Conservation (phyloP, 2,113 vertebrate species). For the Neopipo cinnamomea region DNA sequence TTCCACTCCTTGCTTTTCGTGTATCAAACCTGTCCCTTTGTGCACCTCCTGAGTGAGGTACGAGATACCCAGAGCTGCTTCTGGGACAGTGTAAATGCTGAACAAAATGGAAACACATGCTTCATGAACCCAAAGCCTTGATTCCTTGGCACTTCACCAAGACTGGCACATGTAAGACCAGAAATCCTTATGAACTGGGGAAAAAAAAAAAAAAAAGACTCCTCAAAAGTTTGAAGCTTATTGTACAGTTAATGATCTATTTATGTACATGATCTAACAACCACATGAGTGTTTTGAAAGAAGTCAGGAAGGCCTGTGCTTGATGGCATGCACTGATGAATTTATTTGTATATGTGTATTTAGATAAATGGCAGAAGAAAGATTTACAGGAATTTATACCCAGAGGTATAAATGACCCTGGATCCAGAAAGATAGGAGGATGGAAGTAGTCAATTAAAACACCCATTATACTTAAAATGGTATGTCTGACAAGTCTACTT, state of each 20-base stretch:
- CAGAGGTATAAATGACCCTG: neutral
- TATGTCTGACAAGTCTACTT: neutral
- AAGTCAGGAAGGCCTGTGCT: neutral
- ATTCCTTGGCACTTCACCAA: neutral
- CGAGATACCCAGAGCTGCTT: fast-evolving
- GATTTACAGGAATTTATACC: neutral
- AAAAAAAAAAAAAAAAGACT: neutral
- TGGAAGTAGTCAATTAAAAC: neutral
- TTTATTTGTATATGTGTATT: neutral
- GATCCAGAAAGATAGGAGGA: neutral
- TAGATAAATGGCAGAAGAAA: neutral
- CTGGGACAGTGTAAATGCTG: neutral
- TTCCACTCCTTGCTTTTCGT: fast-evolving
- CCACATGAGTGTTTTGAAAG: neutral
- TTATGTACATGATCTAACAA: neutral
- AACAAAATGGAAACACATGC: neutral
- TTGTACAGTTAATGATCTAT: neutral
- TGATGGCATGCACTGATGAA: neutral
- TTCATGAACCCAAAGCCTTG: neutral
- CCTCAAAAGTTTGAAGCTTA: neutral
- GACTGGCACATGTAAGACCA: neutral
- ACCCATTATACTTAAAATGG: neutral
- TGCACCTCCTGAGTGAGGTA: neutral
- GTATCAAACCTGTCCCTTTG: neutral
- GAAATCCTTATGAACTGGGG: neutral